Evolutionary conservation across 2,113 vertebrate species (phyloP).

Genomic region (Lanius ludovicianus): DNA sequence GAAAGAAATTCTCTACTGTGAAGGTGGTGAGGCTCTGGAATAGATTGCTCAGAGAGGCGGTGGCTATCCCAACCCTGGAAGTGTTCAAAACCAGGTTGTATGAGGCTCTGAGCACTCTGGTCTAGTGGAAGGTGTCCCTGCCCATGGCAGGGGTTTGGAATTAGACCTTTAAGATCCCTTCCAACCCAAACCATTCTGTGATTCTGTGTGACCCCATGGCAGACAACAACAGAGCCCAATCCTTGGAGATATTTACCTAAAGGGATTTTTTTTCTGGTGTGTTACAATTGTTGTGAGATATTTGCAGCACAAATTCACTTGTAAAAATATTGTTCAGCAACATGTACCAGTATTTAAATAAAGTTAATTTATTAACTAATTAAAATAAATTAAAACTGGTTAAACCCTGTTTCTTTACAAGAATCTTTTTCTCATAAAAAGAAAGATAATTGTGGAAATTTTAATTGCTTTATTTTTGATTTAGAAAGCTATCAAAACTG

Average conservation of each 20-base stretch:
- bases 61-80: background rate
- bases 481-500: background rate
- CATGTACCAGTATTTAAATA: background rate
- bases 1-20: background rate
- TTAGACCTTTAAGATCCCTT: background rate
- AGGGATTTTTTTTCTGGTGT: background rate
- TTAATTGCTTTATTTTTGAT: background rate
- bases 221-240: background rate
- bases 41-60: background rate
- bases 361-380: background rate
- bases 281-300: background rate
- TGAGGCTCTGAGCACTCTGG: background rate
- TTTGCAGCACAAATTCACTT: background rate
- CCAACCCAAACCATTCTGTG: background rate
- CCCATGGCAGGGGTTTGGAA: background rate
- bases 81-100: background rate
- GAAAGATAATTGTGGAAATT: background rate
- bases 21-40: background rate
- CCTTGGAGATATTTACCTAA: background rate
- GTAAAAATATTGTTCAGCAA: background rate
- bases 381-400: background rate
- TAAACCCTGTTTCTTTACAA: background rate
- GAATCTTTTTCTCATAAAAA: background rate
- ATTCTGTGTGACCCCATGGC: background rate
- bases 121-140: background rate